Evolutionary conservation across 2,888 invertebrate species (phyloP), one percentile per base, ranked within the genome.

Genomic region (Eubasilissa splendida): DNA sequence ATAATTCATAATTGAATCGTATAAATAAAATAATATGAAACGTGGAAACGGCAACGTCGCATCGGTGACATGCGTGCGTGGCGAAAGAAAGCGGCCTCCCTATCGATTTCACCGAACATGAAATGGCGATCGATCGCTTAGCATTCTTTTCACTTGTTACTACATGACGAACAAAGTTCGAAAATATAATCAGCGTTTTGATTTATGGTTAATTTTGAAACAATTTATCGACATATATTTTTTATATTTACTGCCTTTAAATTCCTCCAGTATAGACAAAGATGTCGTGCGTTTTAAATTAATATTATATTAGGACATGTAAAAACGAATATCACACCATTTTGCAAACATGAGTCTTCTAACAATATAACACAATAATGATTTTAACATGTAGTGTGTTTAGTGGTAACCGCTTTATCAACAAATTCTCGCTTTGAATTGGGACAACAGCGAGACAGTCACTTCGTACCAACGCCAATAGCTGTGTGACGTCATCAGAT

Each of bases 401-500:
- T 68, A 42, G 76, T 60, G 54, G 80, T 76, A 71, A 82, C 65
- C 76, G 77, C 63, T 79, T 77, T 70, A 82, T 66, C 76, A 77
- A 82, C 82, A 79, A 79, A 76, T 79, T 70, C 70, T 77, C 77
- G 73, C 65, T 68, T 71, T 52, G 54, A 59, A 80, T 77, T 71
- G 65, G 60, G 76, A 52, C 12, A 60, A 70, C 74, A 71, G 77
- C 77, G 73, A 73, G 74, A 53, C 79, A 56, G 80, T 66, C 77
- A 80, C 80, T 65, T 12, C 42, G 70, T 31, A 59, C 65, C 31
- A 74, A 65, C 12, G 73, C 53, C 9, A 7, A 58, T 31, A 42
- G 71, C 68, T n/a, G 22, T 14, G 77, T 80, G 80, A 80, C 77
- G 80, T 80, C 80, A 76, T 60, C 14, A 53, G 63, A 76, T 76